Evolutionary conservation across 2,113 vertebrate species (phyloP), one percentile per base, ranked within the genome.

Genomic region (Phaethon lepturus): DNA sequence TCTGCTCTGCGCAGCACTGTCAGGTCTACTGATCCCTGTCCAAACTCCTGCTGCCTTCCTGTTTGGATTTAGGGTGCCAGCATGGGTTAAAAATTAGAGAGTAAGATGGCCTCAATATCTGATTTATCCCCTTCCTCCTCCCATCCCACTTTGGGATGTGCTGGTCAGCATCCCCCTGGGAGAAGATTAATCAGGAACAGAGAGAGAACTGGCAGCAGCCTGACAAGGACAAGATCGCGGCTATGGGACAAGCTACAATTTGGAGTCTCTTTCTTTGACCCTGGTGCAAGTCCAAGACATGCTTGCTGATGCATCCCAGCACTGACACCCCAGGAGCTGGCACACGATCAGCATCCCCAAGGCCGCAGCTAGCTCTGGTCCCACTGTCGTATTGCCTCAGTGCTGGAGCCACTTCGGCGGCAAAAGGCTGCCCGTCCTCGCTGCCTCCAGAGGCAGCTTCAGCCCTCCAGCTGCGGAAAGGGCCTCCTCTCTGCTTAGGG

Each of bases 11-110:
- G 1, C 42, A 66, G 22, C 64, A 77, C 64, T 40, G 42, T 81
- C 55, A 63, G 56, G 53, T 47, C 77, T 45, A 75, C 74, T 89
- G 73, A 94, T 87, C 56, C 6, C 25, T 38, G 19, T 91, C 72
- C 89, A 95, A 93, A 67, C 68, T 93, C 64, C 69, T 78, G 52
- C 80, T 93, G 84, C 87, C 81, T 87, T 94, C 49, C 73, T 89
- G 64, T 93, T 84, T 89, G 68, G 73, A 87, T 89, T 38, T 77
- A 81, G 56, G 56, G 47, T 2, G 20, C 59, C 91, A 94, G 52
- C 44, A 78, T 24, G 44, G 73, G 73, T 96, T 96, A 95, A 97
- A 93, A 93, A 85, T 78, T 78, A 87, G 52, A 92, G 68, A 68
- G 64, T 49, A 68, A 90, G 45, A 75, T 44, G 87, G 59, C 24